Evolutionary conservation across 2,888 invertebrate species (phyloP), one percentile per base, ranked within the genome.

Genomic region (Hemaris fuciformis): DNA sequence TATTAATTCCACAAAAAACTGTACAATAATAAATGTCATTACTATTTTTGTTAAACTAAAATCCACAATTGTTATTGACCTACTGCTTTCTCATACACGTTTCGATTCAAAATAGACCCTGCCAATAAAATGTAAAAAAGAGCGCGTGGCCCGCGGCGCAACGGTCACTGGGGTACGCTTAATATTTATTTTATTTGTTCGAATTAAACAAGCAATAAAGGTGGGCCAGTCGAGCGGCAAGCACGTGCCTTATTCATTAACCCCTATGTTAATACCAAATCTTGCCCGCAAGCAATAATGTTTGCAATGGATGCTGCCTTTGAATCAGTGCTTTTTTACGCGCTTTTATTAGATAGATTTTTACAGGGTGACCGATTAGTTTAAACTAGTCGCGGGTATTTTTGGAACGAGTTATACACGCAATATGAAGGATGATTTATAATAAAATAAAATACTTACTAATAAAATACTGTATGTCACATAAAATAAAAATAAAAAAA

Each of bases 191-290:
- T 80, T 80, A 80, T 84, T 83, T 78, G 76, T 75, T 67, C 62
- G 84, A 83, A 80, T 85, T 84, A 84, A 20, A 76, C 77, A 76
- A 66, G 77, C 75, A 75, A 81, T 85, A 79, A 84, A 86, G 83
- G 84, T 84, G 80, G 75, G 57, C 38, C 10, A 56, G 31, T 18
- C 0, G 34, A 25, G 56, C 23, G n/a, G 25, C 27, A n/a, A n/a
- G n/a, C n/a, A n/a, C 23, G 53, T 31, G 27, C 27, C 15, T 15
- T n/a, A 77, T 72, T 76, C 75, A 73, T 78, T 80, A 79, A 75
- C 18, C 10, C n/a, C 18, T 31, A 18, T 48, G 27, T 53, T 13
- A n/a, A n/a, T 10, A 31, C 10, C 18, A 53, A 53, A 53, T 53
- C 53, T 31, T 27, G 53, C 53, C 53, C 31, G 27, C 18, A 31